Evolutionary conservation across 2,888 invertebrate genomes (phyloP).

Genomic region (Agrypnus murinus): DNA sequence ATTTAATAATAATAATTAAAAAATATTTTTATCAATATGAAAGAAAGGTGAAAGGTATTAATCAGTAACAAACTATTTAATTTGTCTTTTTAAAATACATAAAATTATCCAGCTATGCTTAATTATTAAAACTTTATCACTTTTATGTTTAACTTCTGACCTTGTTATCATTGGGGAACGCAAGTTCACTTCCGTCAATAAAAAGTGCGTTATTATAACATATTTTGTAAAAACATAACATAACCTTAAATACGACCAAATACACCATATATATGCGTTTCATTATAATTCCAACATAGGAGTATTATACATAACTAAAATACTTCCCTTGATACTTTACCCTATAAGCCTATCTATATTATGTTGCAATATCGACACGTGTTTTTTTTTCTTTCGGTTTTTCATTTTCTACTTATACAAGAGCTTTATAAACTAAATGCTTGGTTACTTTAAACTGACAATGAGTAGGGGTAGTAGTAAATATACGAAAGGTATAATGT

Average conservation of each 20-base stretch:
- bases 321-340: background rate
- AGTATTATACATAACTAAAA: too few species aligned
- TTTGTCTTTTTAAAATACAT: too few species aligned
- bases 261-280: too few species aligned
- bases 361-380: background rate
- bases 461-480: background rate
- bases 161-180: constrained; percentile 11
- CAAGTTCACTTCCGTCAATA: constrained; percentile 29
- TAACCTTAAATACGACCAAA: background rate
- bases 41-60: too few species aligned
- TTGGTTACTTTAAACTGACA: background rate
- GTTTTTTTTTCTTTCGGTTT: background rate
- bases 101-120: too few species aligned
- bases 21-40: too few species aligned
- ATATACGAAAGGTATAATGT: background rate
- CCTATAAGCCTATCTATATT: background rate
- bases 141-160: background rate
- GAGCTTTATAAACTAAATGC: background rate
- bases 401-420: background rate
- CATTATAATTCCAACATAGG: too few species aligned
- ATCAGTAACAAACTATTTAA: too few species aligned
- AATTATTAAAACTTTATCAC: too few species aligned
- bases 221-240: background rate
- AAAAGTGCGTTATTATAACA: constrained; percentile 26
- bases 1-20: too few species aligned